These are phyloP conservation scores for Corbicula japonica DNA, from an alignment of 2,888 invertebrate genomes.

Conservation along the genomic window DNA sequence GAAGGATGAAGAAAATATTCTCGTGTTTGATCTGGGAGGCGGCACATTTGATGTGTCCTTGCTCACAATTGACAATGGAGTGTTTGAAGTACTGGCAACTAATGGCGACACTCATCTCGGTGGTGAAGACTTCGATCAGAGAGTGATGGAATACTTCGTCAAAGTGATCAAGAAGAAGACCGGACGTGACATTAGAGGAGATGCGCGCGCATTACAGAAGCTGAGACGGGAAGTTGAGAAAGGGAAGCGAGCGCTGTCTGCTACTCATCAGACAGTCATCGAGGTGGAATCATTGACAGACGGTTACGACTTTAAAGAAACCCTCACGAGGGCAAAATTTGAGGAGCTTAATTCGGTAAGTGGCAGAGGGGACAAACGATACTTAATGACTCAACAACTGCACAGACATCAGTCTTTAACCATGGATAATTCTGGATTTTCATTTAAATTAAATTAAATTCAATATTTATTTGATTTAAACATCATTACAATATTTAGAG, in stretches of 20 bases:
- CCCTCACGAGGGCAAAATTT: constrained; percentile 98
- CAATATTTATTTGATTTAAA: too few species aligned
- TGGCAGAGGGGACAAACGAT: not conserved
- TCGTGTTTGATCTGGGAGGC: constrained; percentile 96
- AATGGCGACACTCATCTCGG: constrained; percentile 99
- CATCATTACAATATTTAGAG: too few species aligned
- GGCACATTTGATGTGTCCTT: constrained; percentile 99
- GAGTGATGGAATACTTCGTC: constrained; percentile 99
- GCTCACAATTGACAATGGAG: constrained; percentile 99
- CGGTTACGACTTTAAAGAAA: constrained; percentile 99
- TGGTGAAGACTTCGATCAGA: constrained; percentile 99
- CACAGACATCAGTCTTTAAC: too few species aligned
- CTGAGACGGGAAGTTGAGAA: constrained; percentile 98
- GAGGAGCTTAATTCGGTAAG: constrained; percentile 97
- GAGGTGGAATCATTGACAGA: constrained; percentile 99
- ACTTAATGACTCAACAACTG: too few species aligned
- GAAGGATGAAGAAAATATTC: constrained; percentile 98
- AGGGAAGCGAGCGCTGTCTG: constrained; percentile 97
- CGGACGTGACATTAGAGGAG: constrained; percentile 98
- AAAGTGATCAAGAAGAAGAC: constrained; percentile 99
- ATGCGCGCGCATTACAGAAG: constrained; percentile 97
- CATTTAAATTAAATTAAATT: too few species aligned
- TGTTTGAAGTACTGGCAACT: constrained; percentile 95
- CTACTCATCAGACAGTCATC: constrained; percentile 97
- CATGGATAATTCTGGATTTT: too few species aligned